Evolutionary conservation across 2,113 vertebrate species (phyloP), one percentile per base, ranked within the genome.

Genomic region (Seriola rivoliana): DNA sequence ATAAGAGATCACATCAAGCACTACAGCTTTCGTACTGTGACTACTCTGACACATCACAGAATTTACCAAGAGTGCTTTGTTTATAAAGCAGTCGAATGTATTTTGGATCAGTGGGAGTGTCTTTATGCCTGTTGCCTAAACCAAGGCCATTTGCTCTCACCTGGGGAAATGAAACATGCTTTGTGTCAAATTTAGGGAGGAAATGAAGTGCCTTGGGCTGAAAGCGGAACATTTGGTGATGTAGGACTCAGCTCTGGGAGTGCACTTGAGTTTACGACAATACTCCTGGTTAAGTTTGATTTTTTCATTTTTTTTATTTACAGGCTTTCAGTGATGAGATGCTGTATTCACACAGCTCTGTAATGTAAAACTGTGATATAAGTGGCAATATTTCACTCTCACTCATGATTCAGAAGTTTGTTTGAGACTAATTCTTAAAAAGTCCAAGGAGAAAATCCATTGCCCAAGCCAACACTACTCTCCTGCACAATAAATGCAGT

Each of bases 31-130:
- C 48, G 71, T 23, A 64, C 34, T 52, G 58, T 13, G 25, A 42
- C 46, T 72, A 50, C 32, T 75, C 32, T 34, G 59, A 46, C 21
- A 38, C n/a, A 67, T 77, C 46, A 55, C 29, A 71, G 54, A 64
- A 36, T 83, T 68, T 83, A 85, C 23, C n/a, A 8, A 38, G n/a
- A 59, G 13, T 65, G 36, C 19, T 48, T 78, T 85, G 68, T 71
- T 87, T 46, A 64, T 68, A 50, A 55, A 74, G 25, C 66, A 66
- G 40, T 25, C 34, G 52, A 55, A 83, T 73, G 58, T 38, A 65
- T 69, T 78, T 25, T 70, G 64, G 23, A 75, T 77, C 57, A 50
- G 52, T 40, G 23, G 70, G 71, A 67, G 46, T 29, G 63, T 54
- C 57, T 77, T 38, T 8, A 71, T 60, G 68, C 19, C 14, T 72